A percentile compares a stretch with the other conserved stretches of the same genome.
Evolutionary conservation across 2,888 invertebrate species (phyloP).

Genomic region (Sarcophaga subvicina): DNA sequence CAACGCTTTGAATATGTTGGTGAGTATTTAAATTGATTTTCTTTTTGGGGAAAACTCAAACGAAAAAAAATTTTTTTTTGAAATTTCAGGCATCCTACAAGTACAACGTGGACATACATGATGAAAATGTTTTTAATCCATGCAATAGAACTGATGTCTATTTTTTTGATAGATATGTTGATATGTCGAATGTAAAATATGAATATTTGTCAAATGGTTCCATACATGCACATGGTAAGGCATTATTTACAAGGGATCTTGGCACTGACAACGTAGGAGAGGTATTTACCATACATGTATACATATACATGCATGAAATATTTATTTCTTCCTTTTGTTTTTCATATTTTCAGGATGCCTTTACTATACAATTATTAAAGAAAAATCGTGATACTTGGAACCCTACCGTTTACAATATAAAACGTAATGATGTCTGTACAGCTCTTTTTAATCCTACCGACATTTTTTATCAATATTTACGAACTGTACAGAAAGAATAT

Average conservation of each 20-base stretch:
- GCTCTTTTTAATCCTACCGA: not conserved
- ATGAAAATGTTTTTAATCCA: conserved; percentile 18
- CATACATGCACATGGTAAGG: not conserved
- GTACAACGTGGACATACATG: not conserved
- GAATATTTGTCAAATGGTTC: conserved; percentile 8
- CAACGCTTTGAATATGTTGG: too few relatives aligned
- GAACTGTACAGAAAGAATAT: not conserved
- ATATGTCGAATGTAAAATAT: conserved; percentile 7
- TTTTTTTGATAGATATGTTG: not conserved
- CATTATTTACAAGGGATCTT: not conserved
- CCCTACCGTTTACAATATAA: not conserved
- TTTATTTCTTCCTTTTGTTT: not conserved
- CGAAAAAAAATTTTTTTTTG: not conserved
- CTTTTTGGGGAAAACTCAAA: not conserved
- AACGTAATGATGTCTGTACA: not conserved
- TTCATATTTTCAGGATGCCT: not conserved
- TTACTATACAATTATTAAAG: not conserved
- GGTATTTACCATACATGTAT: not conserved
- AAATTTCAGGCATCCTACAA: conserved; percentile 5
- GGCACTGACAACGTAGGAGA: conserved; percentile 1
- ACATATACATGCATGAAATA: not conserved
- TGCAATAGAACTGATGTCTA: not conserved
- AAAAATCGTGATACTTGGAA: not conserved
- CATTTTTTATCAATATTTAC: not conserved
- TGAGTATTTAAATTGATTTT: too few relatives aligned